Base-by-base conservation (phyloP, 2,797 vertebrate genomes). In the Numenius phaeopus region DNA sequence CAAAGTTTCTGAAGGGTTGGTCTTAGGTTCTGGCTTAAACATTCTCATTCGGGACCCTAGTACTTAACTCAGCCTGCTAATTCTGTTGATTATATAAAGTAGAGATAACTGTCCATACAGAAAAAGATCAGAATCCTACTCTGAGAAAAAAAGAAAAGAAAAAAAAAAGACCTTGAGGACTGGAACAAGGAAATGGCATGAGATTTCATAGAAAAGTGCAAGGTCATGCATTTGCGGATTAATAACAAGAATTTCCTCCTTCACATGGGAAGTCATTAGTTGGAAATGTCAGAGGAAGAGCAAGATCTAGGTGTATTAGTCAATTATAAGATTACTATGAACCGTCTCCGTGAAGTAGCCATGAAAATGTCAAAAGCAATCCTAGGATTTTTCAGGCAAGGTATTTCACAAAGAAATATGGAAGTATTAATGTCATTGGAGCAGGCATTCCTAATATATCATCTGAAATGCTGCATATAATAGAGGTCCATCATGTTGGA, bases 331-430 rank as follows among this genome's bases (percentile, higher is more conserved):
- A 96, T 92, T 96, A 96, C 87, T 94, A 69, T 88, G 91, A 97
- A 58, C 90, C 94, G 67, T 92, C 95, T 83, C 83, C 49, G 67
- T 87, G 96, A 95, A 95, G 89, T n/a, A 97, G 90, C 90, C 96
- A 94, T 96, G 96, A 96, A 97, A 96, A 97, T 97, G 96, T 97
- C 96, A 96, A 94, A 95, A 96, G 94, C 92, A 96, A 96, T 96
- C 92, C 85, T 93, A 93, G 87, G 82, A 97, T 88, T 97, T 97
- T 97, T 93, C 91, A 83, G 89, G 87, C 72, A 78, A 95, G 82
- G 79, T 93, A 94, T 97, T 96, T 97, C 94, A 92, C 61, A 93
- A 92, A 97, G 96, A 97, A 97, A 97, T 97, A 97, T 96, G 94
- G 91, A 97, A 95, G 94, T 93, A 94, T 88, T 96, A 97, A 96